phyloP scores from a whole-genome alignment of 2,113 vertebrate genomes.

The Donacobius atricapilla region DNA sequence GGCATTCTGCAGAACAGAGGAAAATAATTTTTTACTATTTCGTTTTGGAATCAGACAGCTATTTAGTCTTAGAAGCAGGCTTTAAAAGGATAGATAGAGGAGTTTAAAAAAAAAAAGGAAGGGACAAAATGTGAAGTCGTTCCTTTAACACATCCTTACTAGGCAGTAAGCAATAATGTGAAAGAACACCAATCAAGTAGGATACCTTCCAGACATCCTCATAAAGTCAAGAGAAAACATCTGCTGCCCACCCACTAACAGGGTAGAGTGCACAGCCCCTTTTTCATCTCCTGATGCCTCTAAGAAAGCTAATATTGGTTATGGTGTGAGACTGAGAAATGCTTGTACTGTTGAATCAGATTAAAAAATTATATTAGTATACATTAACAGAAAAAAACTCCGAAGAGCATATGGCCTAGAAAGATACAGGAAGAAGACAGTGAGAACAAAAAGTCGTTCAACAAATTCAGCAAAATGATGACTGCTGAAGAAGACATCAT shows the following conservation, averaged over 20 bases:
- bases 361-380: background rate
- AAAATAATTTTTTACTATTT: conserved; percentile 13
- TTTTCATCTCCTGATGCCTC: background rate
- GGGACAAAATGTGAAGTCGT: background rate
- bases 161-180: background rate
- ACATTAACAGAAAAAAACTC: background rate
- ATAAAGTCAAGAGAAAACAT: background rate
- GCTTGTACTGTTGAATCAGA: background rate
- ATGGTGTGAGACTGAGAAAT: background rate
- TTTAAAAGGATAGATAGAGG: conserved; percentile 21
- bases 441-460: background rate
- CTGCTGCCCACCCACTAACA: background rate
- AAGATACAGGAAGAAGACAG: background rate
- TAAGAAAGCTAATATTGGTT: background rate
- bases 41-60: background rate
- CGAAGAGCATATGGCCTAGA: background rate
- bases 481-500: background rate
- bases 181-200: background rate
- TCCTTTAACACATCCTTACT: background rate
- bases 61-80: background rate
- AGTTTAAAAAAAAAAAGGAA: background rate
- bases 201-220: background rate
- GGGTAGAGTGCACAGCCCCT: background rate
- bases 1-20: background rate
- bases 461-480: background rate